Evolutionary conservation across 2,888 invertebrate species (phyloP).

Genomic region (Lapara coniferarum): DNA sequence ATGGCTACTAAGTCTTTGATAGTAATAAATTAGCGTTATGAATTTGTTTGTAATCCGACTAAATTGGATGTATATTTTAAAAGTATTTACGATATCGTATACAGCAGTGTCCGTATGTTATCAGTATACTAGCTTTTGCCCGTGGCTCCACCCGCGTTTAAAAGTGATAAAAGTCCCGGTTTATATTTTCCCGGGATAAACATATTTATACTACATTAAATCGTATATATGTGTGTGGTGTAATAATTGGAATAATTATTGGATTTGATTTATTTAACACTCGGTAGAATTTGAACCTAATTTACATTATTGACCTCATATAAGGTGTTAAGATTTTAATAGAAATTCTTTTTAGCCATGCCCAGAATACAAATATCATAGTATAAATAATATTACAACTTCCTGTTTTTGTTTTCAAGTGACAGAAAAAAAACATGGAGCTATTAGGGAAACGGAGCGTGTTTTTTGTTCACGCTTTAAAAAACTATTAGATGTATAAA

Average conservation of each 20-base stretch:
- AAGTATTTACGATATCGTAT: background rate
- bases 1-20: background rate
- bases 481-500: background rate
- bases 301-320: background rate
- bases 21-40: background rate
- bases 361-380: background rate
- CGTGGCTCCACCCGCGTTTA: no score
- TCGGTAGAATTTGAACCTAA: no score
- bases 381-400: background rate
- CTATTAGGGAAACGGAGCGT: background rate
- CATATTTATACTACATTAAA: no score
- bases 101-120: background rate
- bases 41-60: background rate
- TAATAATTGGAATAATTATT: no score
- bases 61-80: background rate
- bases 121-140: background rate
- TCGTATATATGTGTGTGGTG: no score
- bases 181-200: no score
- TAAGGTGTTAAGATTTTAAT: background rate
- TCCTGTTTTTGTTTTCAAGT: constrained; percentile 13
- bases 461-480: background rate
- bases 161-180: no score
- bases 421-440: background rate
- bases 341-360: background rate
- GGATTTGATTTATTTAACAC: no score